Conservation (phyloP, 2,113 vertebrate species). For the Cololabis saira region DNA sequence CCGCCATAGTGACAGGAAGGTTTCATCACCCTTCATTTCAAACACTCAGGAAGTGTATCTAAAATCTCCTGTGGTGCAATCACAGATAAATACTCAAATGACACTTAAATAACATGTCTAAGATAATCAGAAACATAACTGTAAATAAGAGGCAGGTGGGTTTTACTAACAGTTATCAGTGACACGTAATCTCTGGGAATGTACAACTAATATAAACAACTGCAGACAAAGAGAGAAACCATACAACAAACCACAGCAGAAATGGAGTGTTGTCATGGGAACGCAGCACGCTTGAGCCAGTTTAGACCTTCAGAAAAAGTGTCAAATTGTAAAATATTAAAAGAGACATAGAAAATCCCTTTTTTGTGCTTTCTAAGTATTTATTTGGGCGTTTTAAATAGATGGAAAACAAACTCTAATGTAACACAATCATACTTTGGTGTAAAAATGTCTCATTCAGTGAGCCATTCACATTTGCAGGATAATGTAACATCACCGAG, state of each 20-base stretch:
- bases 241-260: not conserved
- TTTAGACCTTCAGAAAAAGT: no score
- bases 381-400: no score
- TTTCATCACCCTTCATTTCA: slow-evolving; percentile 49
- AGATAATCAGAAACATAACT: slow-evolving; percentile 41
- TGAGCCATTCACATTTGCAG: no score
- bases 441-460: no score
- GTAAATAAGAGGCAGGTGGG: slow-evolving; percentile 5
- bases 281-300: no score
- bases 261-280: not conserved
- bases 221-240: not conserved
- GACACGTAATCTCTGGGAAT: slow-evolving; percentile 24
- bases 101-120: slow-evolving; percentile 3
- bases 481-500: no score
- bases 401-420: no score
- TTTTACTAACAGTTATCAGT: slow-evolving; percentile 24
- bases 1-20: slow-evolving; percentile 38
- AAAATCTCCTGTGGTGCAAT: slow-evolving; percentile 7
- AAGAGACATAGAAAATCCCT: no score
- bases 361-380: no score
- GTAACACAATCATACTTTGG: no score
- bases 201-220: no score
- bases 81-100: not conserved
- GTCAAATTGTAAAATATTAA: no score
- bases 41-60: slow-evolving; percentile 18